Percentiles rank a stretch among this genome's conserved stretches.
phyloP scores from a whole-genome alignment of 2,888 invertebrate genomes.

The Thymelicus sylvestris region DNA sequence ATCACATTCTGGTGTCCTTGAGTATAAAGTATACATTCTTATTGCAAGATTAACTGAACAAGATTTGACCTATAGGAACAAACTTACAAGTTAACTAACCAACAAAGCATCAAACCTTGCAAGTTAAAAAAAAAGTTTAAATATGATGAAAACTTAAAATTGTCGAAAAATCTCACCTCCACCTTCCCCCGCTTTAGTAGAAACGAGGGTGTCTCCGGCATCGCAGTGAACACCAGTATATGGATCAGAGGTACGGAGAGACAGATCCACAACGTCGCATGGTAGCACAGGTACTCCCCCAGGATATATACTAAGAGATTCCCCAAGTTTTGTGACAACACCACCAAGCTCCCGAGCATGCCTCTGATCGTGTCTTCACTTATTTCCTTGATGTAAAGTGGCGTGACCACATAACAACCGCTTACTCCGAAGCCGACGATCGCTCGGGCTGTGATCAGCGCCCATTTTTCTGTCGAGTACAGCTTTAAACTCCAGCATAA shows the following conservation, averaged over 20 bases:
- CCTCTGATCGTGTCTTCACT: constrained; percentile 77
- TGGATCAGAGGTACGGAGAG: constrained; percentile 71
- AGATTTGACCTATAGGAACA: too few species aligned
- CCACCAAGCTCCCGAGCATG: constrained; percentile 70
- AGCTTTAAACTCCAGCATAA: constrained; percentile 72
- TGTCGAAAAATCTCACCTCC: constrained; percentile 58
- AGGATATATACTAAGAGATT: constrained; percentile 71
- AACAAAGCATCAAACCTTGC: not conserved
- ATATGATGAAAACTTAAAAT: not conserved
- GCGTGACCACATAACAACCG: constrained; percentile 76
- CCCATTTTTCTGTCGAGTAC: constrained; percentile 75
- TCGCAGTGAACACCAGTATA: constrained; percentile 65
- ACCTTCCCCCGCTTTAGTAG: constrained; percentile 72
- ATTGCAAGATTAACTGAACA: too few species aligned
- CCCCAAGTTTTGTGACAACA: constrained; percentile 73
- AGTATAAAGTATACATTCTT: too few species aligned
- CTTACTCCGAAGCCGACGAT: constrained; percentile 73
- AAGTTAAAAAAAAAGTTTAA: not conserved
- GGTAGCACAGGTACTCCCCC: constrained; percentile 74
- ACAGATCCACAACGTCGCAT: constrained; percentile 71
- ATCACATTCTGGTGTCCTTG: too few species aligned
- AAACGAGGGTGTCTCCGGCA: constrained; percentile 79
- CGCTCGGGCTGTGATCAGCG: constrained; percentile 71
- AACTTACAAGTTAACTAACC: too few species aligned
- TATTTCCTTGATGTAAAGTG: constrained; percentile 77